Conservation (phyloP, 2,797 vertebrate species). For the Sphaeramia orbicularis region DNA sequence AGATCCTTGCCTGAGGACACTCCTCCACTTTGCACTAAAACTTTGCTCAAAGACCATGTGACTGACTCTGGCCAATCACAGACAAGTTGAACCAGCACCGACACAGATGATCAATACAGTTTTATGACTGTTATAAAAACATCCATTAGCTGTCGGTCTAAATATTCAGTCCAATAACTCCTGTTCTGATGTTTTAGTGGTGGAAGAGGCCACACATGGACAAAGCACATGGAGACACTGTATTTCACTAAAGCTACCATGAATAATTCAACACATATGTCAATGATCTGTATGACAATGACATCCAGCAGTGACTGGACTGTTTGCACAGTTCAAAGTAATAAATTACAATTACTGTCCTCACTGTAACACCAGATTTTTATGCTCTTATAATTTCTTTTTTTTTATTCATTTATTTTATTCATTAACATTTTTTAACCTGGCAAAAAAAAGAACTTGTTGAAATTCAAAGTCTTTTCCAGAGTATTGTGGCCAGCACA, state of each 20-base stretch:
- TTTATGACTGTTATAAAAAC: slow-evolving; percentile 59
- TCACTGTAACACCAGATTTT: too few relatives aligned
- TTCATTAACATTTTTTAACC: too few relatives aligned
- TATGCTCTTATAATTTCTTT: too few relatives aligned
- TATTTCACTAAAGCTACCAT: slow-evolving; percentile 27
- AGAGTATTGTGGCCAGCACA: too few relatives aligned
- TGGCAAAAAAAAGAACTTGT: too few relatives aligned
- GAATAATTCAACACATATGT: slow-evolving; percentile 46
- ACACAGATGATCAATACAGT: slow-evolving; percentile 56
- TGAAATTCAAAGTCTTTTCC: too few relatives aligned
- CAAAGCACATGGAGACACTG: slow-evolving; percentile 30
- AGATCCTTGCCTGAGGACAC: slow-evolving; percentile 4
- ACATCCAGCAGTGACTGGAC: neutral
- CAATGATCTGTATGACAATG: slow-evolving; percentile 9
- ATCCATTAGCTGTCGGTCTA: slow-evolving; percentile 59
- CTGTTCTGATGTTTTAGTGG: slow-evolving; percentile 22
- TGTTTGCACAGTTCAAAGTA: too few relatives aligned
- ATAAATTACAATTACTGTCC: too few relatives aligned
- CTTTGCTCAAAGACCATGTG: slow-evolving; percentile 40
- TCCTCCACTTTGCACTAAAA: slow-evolving; percentile 7
- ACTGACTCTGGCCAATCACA: slow-evolving; percentile 9
- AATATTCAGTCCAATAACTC: slow-evolving; percentile 20
- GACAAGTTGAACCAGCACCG: slow-evolving; percentile 2
- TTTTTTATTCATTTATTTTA: too few relatives aligned
- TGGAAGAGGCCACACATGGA: slow-evolving; percentile 27